These are phyloP conservation scores for Yponomeuta malinellus DNA, from an alignment of 2,888 invertebrate species.

Conservation along the genomic window DNA sequence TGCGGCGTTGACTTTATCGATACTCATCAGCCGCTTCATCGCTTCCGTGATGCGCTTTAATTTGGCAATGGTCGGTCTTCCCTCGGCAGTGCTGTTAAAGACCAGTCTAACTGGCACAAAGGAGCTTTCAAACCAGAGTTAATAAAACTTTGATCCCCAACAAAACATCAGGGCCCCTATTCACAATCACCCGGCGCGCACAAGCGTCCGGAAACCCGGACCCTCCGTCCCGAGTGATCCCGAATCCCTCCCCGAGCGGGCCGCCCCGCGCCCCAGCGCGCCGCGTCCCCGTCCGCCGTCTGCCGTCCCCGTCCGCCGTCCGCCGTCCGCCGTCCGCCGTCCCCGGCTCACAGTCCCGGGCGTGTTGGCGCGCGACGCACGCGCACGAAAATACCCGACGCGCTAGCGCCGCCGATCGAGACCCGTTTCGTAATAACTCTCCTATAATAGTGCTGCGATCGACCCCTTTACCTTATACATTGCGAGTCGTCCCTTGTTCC, in stretches of 20 bases:
- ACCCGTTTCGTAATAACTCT: slow-evolving; percentile 47
- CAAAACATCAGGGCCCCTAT: background rate
- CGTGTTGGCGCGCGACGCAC: slow-evolving; percentile 35
- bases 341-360: slow-evolving; percentile 29
- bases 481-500: background rate
- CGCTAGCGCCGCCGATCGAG: slow-evolving; percentile 27
- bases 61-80: too few relatives aligned
- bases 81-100: too few relatives aligned
- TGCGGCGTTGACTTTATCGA: too few relatives aligned
- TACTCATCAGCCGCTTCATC: too few relatives aligned
- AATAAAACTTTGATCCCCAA: too few relatives aligned
- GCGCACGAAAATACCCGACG: slow-evolving; percentile 14
- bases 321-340: background rate
- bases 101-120: too few relatives aligned
- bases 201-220: background rate
- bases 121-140: too few relatives aligned
- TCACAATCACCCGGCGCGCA: background rate
- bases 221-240: background rate
- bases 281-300: background rate
- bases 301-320: background rate
- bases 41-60: too few relatives aligned
- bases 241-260: background rate
- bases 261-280: background rate
- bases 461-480: slow-evolving; percentile 30
- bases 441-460: slow-evolving; percentile 29